phyloP scores from a whole-genome alignment of 1,140 invertebrate genomes.

The Drosophila kurseongensis region DNA sequence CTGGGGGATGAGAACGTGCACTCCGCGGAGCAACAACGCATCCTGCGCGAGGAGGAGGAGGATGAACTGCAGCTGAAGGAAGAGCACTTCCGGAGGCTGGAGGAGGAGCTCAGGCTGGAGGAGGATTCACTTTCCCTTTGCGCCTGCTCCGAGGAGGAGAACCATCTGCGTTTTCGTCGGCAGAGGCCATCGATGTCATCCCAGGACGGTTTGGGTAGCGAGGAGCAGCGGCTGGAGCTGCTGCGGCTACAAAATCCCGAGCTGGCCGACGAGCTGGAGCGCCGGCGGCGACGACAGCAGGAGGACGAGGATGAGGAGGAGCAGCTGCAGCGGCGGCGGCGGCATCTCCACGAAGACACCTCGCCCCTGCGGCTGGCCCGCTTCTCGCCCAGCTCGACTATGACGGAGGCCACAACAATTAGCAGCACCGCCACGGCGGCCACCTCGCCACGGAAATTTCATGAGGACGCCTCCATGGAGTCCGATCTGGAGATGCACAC shows the following conservation, averaged over 20 bases:
- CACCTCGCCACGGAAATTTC: not conserved
- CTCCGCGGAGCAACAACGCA: not conserved
- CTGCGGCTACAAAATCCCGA: not conserved
- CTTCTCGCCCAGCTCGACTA: conserved; percentile 19
- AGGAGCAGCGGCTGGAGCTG: not conserved
- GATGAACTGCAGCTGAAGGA: not conserved
- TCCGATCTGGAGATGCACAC: conserved; percentile 38
- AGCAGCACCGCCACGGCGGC: not conserved
- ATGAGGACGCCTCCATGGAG: not conserved
- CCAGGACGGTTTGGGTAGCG: not conserved
- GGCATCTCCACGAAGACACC: not conserved
- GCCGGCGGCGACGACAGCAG: not conserved
- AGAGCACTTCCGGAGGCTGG: not conserved
- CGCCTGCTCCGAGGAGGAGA: not conserved
- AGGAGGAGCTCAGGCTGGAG: not conserved
- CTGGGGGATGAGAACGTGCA: conserved; percentile 2
- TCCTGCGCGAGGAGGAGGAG: not conserved
- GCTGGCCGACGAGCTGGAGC: not conserved
- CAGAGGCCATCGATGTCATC: not conserved
- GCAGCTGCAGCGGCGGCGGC: not conserved
- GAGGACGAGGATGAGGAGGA: conserved; percentile 3
- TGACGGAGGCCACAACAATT: not conserved
- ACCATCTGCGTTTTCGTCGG: not conserved
- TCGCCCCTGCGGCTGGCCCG: conserved; percentile 4
- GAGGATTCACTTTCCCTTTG: no score